Percentiles rank a stretch among this genome's conserved stretches.
Conservation (phyloP, 2,113 vertebrate genomes). For the Sakesphorus luctuosus region DNA sequence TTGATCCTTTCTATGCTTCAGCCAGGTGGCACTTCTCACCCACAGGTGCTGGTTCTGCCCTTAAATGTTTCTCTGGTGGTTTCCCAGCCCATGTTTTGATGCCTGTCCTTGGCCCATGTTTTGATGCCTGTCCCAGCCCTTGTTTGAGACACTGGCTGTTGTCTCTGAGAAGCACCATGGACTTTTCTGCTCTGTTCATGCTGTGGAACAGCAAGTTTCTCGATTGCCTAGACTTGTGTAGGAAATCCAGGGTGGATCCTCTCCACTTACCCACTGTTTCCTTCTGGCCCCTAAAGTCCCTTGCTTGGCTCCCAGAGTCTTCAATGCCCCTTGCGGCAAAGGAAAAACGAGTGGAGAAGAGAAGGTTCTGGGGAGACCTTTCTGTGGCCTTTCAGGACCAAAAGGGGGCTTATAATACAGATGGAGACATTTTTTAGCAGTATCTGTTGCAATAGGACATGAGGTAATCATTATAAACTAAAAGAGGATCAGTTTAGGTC, state of each 20-base stretch:
- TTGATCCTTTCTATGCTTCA: not conserved
- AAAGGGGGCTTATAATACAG: not conserved
- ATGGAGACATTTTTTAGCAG: not conserved
- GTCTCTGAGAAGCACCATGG: not conserved
- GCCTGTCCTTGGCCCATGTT: not conserved
- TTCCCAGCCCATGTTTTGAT: accelerated
- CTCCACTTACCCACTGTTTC: not conserved
- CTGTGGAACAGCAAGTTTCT: not conserved
- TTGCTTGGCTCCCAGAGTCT: no score
- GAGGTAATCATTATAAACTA: not conserved
- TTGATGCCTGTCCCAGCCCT: not conserved
- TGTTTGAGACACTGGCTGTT: not conserved
- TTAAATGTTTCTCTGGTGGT: accelerated
- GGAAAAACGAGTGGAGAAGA: not conserved
- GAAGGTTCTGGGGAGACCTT: not conserved
- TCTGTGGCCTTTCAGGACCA: not conserved
- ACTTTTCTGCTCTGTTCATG: not conserved
- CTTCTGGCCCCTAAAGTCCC: not conserved
- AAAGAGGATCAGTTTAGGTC: not conserved
- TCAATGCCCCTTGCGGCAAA: no score
- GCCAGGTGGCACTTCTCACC: not conserved
- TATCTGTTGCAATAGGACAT: not conserved
- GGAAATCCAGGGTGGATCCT: not conserved
- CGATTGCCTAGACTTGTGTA: accelerated
- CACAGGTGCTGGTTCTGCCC: not conserved